Base-by-base conservation (phyloP, 2,888 invertebrate genomes). In the Drosophila kokeensis region DNA sequence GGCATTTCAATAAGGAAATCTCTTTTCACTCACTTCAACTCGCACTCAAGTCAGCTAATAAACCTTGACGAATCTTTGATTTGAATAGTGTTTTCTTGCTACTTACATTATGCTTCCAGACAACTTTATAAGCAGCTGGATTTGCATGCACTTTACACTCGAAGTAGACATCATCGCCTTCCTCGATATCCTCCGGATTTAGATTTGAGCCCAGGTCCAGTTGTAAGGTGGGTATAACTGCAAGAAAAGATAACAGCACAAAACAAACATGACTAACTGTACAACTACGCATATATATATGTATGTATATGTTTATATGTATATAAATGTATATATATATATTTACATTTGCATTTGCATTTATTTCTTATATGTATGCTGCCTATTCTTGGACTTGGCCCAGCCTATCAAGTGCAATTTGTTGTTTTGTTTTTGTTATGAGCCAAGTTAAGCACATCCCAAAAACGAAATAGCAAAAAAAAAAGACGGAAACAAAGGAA, bases 91-190 rank as follows among this genome's bases (percentile, higher is more conserved):
- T 61, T 70, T 66, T 73, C 64, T 67, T 61, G 57, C 57, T 88
- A 95, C 96, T 96, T 94, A 96, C 96, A 93, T 96, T 96, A 93
- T 96, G 96, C 87, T 95, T 95, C 97, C 97, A 97, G 71, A 96
- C 94, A 85, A 97, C 96, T 94, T 96, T 96, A 93, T 96, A 96
- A 85, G 96, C 96, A 92, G 94, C 94, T 18, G 97, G 97, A 94
- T 96, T 96, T 79, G 96, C 95, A 91, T 95, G 94, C 86, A 96
- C 95, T 93, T 96, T 95, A 93, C 97, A 97, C 93, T 96, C 96
- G 92, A 96, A 96, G 92, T 96, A 96, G 79, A 96, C 96, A 93
- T 96, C 96, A 91, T 96, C 96, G 73, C 96, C 96, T 93, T 97
- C 97, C 90, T 96, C 96, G 86, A 97, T 96, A 93, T 96, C 96